A percentile compares a stretch with the other conserved stretches of the same genome.
These are phyloP conservation scores for Azemiops feae DNA, from an alignment of 2,113 vertebrate species.

Conservation along the genomic window DNA sequence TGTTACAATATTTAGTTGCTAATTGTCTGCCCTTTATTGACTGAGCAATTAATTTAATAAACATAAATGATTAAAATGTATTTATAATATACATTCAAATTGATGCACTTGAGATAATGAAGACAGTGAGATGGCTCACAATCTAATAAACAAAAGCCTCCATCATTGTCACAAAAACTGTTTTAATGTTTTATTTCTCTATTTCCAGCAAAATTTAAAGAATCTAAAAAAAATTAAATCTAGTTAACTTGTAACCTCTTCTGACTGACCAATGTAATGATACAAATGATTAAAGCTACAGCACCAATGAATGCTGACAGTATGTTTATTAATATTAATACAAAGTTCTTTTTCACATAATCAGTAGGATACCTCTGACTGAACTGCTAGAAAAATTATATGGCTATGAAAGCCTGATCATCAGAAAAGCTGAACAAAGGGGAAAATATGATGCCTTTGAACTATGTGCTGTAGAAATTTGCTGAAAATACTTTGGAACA, in stretches of 20 bases:
- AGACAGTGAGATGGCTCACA: neutral
- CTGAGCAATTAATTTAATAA: neutral
- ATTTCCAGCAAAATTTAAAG: neutral
- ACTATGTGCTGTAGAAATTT: neutral
- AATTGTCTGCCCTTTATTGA: neutral
- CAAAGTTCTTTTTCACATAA: neutral
- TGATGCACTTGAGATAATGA: neutral
- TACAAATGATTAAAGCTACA: neutral
- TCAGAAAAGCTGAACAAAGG: neutral
- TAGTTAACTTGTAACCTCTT: neutral
- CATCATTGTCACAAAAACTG: neutral
- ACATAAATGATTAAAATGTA: neutral
- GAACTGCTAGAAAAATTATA: neutral
- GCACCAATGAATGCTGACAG: neutral
- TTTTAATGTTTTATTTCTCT: neutral
- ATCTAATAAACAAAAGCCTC: neutral
- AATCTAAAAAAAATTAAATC: neutral
- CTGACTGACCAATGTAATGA: neutral
- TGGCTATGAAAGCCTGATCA: neutral
- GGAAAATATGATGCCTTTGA: neutral
- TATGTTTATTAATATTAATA: neutral
- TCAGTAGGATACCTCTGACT: neutral
- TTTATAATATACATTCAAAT: neutral
- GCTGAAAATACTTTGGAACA: neutral
- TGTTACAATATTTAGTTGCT: neutral